Conservation (phyloP, 2,797 vertebrate species). For the Sebastes miniatus region DNA sequence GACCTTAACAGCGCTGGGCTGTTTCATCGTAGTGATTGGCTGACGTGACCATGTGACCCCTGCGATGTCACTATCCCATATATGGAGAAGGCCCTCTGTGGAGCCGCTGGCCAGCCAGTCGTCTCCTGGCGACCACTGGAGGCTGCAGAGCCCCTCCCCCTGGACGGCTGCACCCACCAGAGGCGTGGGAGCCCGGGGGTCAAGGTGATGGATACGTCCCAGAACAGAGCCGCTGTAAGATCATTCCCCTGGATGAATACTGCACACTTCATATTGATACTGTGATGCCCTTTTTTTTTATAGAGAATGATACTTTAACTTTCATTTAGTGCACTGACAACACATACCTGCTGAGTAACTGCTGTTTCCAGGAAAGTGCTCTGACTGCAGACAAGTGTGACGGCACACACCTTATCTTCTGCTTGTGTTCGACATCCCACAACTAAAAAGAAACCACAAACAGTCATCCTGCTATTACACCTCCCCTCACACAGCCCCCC, state of each 20-base stretch:
- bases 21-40: slow-evolving; percentile 69
- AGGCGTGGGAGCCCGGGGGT: slow-evolving; percentile 68
- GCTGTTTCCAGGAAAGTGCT: slow-evolving; percentile 83
- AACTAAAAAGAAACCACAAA: slow-evolving; percentile 69
- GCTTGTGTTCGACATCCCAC: slow-evolving; percentile 82
- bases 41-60: slow-evolving; percentile 39
- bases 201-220: slow-evolving; percentile 79
- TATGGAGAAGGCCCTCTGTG: slow-evolving; percentile 72
- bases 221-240: slow-evolving; percentile 79
- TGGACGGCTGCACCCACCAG: slow-evolving; percentile 63
- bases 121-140: slow-evolving; percentile 82
- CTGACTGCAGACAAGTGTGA: slow-evolving; percentile 80
- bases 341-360: slow-evolving; percentile 82
- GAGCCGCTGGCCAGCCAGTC: slow-evolving; percentile 80
- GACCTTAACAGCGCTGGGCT: slow-evolving; percentile 84
- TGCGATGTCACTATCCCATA: slow-evolving; percentile 75
- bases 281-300: not conserved
- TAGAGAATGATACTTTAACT: not conserved
- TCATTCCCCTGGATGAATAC: not conserved
- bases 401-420: slow-evolving; percentile 69
- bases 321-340: not conserved
- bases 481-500: not conserved
- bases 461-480: not conserved
- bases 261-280: not conserved
- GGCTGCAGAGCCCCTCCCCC: slow-evolving; percentile 76